Evolutionary conservation across 2,888 invertebrate genomes (phyloP).

Genomic region (Pardosa pseudoannulata): DNA sequence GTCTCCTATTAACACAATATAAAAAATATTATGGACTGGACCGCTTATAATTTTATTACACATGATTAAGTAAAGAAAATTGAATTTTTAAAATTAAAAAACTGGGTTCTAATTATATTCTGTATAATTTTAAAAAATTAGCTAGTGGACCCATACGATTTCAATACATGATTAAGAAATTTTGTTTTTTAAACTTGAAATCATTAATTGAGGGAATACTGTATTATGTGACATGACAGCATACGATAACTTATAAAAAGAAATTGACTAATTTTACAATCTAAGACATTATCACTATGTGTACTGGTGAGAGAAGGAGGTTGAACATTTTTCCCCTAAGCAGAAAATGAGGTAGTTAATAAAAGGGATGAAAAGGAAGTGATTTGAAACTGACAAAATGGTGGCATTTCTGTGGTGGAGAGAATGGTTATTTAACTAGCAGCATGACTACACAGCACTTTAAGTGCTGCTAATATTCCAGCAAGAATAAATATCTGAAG

Average conservation of each 20-base stretch:
- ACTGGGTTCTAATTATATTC: no score
- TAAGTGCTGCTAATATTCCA: conserved; percentile 32
- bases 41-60: no score
- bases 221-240: background rate
- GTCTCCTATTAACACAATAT: no score
- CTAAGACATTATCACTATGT: background rate
- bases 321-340: background rate
- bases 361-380: conserved; percentile 43
- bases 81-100: no score
- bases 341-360: conserved; percentile 69
- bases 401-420: conserved; percentile 19
- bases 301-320: background rate
- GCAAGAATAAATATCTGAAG: conserved; percentile 49
- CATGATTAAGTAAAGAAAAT: no score
- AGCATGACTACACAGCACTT: conserved; percentile 55
- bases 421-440: conserved; percentile 37
- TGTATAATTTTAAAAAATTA: no score
- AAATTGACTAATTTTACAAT: no score
- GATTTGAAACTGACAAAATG: conserved; percentile 21
- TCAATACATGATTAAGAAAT: no score
- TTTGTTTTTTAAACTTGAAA: background rate
- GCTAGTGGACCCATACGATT: no score
- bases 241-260: no score
- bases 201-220: background rate
- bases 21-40: no score